Evolutionary conservation across 2,888 invertebrate genomes (phyloP).

Genomic region (Hipparchia semele): DNA sequence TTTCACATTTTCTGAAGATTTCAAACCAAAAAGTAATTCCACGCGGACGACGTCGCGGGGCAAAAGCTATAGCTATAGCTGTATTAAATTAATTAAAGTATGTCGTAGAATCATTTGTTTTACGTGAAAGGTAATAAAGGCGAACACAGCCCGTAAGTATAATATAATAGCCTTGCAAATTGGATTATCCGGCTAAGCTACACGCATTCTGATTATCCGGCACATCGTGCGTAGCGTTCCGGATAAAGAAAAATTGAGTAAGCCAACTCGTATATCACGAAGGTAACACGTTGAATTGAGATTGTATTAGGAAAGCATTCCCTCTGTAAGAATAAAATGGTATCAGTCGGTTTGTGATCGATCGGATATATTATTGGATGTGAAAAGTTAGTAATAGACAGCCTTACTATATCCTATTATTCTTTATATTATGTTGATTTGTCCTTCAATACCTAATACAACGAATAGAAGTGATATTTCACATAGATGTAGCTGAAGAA

Average conservation of each 20-base stretch:
- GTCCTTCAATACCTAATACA: too few relatives aligned
- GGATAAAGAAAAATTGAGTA: not conserved
- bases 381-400: not conserved
- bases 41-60: too few relatives aligned
- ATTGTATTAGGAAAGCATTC: not conserved
- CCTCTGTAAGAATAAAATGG: not conserved
- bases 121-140: too few relatives aligned
- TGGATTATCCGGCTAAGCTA: not conserved
- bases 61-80: too few relatives aligned
- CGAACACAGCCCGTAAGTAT: not conserved
- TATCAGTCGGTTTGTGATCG: not conserved
- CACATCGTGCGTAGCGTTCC: not conserved
- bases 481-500: too few relatives aligned
- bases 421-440: too few relatives aligned
- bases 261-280: not conserved
- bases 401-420: too few relatives aligned
- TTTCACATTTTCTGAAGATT: too few relatives aligned
- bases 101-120: too few relatives aligned
- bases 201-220: slow-evolving; percentile 2
- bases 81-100: too few relatives aligned
- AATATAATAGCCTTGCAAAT: slow-evolving; percentile 1
- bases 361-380: not conserved
- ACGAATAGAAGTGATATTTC: too few relatives aligned
- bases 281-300: not conserved
- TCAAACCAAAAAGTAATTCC: too few relatives aligned